Base-by-base conservation (phyloP, 23 tunicate species). In the Ascidia mentula region DNA sequence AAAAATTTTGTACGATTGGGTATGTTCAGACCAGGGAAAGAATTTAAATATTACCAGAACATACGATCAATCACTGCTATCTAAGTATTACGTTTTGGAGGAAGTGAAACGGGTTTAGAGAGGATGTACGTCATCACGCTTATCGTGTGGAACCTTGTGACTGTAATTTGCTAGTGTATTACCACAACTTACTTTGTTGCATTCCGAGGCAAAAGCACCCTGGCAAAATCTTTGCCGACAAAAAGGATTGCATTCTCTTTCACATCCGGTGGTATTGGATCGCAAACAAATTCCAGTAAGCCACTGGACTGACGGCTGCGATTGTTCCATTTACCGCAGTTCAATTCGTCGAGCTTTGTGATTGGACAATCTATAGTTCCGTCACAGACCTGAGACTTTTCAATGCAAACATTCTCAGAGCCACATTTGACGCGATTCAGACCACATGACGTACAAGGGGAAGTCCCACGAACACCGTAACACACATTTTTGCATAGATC, bases 311-410 rank as follows among this genome's bases (percentile, higher is more conserved):
- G 24, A 37, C 0, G 24, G 37, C 79, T 5, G n/a, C 36, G 35
- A 32, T n/a, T 2, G 78, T 18, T 1, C 0, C 38, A 32, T 72
- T 26, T 39, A 18, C 38, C 65, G 78, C 85, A 82, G 13, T 38
- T 24, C 13, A 31, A 0, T 45, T 82, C 85, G 32, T 82, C 85
- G 34, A 82, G 32, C 32, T 40, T 42, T 12, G 65, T 12, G 28
- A 72, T 35, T 40, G 85, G 20, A 40, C 85, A 82, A 72, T 82
- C 85, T 35, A 31, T n/a, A 22, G 24, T 35, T 18, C 78, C 78
- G 39, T 82, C 70, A 38, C 85, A 82, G 5, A 82, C 38, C 28
- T 72, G 30, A 6, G 26, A n/a, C 18, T 32, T 53, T 24, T 34
- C 13, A n/a, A 82, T 40, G 37, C 85, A 82, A n/a, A 65, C 85